Evolutionary conservation across 2,113 vertebrate species (phyloP).

Genomic region (Perca flavescens): DNA sequence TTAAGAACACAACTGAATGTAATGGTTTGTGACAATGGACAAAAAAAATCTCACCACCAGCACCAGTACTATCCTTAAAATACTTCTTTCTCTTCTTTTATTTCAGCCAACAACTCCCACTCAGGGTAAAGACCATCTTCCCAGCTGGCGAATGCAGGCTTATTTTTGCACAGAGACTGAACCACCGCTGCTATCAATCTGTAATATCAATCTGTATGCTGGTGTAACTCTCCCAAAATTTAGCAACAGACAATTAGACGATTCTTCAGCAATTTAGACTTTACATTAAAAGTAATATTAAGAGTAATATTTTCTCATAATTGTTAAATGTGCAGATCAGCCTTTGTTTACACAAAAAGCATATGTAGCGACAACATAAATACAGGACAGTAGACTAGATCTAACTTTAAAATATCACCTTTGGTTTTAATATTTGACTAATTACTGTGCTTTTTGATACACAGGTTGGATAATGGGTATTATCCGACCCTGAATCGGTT

Average conservation of each 20-base stretch:
- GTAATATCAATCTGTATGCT: slow-evolving; percentile 6
- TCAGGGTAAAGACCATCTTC: slow-evolving; percentile 74
- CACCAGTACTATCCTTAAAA: slow-evolving; percentile 61
- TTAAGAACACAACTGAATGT: slow-evolving; percentile 9
- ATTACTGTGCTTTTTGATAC: not conserved
- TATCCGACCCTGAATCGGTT: not conserved
- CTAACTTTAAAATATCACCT: not conserved
- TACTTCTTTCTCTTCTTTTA: slow-evolving; percentile 59
- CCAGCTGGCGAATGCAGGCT: slow-evolving; percentile 57
- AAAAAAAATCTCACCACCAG: slow-evolving; percentile 34
- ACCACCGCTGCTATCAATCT: slow-evolving; percentile 39
- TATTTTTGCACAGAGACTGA: slow-evolving; percentile 60
- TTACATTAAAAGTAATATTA: not conserved
- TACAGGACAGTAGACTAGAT: not conserved
- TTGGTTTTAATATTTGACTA: not conserved
- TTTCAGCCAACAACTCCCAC: slow-evolving; percentile 73
- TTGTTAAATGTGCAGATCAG: not conserved
- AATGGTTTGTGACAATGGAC: slow-evolving; percentile 36
- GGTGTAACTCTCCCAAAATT: slow-evolving; percentile 1
- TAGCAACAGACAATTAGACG: not conserved
- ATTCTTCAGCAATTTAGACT: not conserved
- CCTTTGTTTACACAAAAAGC: not conserved
- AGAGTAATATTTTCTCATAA: not conserved
- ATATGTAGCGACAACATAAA: not conserved
- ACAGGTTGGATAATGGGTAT: not conserved